Evolutionary conservation across 2,888 invertebrate genomes (phyloP).

Genomic region (Hermaeophaga mercurialis): DNA sequence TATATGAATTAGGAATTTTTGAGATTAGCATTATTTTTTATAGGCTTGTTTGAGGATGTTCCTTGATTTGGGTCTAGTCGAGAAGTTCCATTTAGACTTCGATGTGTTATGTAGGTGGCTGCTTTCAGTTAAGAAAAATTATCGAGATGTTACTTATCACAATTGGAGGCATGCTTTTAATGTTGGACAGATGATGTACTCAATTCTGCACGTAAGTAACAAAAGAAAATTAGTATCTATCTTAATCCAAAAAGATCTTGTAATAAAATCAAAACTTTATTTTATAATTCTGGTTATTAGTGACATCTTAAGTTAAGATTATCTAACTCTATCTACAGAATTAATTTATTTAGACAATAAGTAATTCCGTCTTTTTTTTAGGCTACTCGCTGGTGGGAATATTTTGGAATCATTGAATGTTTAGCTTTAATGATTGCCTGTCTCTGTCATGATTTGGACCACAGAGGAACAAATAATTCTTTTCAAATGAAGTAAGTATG

Average conservation of each 20-base stretch:
- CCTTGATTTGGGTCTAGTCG: conserved; percentile 89
- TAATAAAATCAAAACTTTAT: too few species aligned
- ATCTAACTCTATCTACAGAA: too few species aligned
- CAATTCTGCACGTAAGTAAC: conserved; percentile 86
- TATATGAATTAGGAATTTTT: too few species aligned
- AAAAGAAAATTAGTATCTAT: too few species aligned
- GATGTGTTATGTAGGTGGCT: conserved; percentile 90
- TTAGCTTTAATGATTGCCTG: conserved; percentile 91
- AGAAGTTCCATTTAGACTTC: conserved; percentile 91
- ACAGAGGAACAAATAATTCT: conserved; percentile 95
- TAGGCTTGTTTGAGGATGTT: conserved; percentile 93
- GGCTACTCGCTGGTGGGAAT: conserved; percentile 93
- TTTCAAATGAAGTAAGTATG: conserved; percentile 90
- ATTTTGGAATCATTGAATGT: conserved; percentile 90
- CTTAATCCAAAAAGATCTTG: too few species aligned
- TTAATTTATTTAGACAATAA: too few species aligned
- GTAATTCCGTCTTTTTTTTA: too few species aligned
- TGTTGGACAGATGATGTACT: conserved; percentile 97
- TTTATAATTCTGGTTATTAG: too few species aligned
- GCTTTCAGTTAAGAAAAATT: conserved; percentile 92
- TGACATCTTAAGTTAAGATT: too few species aligned
- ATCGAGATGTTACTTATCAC: conserved; percentile 92
- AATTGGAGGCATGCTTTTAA: conserved; percentile 98
- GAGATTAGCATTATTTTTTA: too few species aligned
- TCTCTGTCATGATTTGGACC: conserved; percentile 93